A percentile compares a stretch with the other conserved stretches of the same genome.
These are phyloP conservation scores for Aricia agestis DNA, from an alignment of 1,140 invertebrate species.

Conservation along the genomic window DNA sequence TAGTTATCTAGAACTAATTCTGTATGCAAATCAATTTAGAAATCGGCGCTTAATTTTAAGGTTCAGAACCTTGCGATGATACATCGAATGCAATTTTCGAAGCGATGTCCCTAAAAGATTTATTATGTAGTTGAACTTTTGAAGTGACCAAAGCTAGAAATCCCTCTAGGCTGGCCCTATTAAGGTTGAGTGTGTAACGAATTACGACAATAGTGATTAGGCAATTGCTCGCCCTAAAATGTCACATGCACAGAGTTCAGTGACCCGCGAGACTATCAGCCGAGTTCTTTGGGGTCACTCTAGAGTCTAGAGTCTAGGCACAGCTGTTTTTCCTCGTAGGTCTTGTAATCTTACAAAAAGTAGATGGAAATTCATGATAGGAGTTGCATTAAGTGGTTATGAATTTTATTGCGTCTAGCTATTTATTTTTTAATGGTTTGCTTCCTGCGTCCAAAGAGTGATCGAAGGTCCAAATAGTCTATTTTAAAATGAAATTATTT, in stretches of 20 bases:
- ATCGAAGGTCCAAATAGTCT: too few species aligned
- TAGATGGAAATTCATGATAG: background rate
- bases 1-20: too few species aligned
- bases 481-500: too few species aligned
- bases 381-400: too few species aligned
- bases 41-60: too few species aligned
- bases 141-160: background rate
- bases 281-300: background rate
- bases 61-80: background rate
- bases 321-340: background rate
- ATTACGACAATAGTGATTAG: background rate
- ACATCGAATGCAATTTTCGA: background rate
- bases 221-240: conserved; percentile 8
- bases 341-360: background rate
- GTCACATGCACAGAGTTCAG: background rate
- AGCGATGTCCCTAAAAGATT: background rate
- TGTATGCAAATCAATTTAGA: too few species aligned
- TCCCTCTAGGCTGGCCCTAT: background rate
- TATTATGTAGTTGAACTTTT: background rate
- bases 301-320: too few species aligned
- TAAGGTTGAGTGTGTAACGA: background rate
- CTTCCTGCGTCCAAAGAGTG: too few species aligned
- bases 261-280: conserved; percentile 5
- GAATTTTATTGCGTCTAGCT: too few species aligned
- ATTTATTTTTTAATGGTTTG: too few species aligned